Evolutionary conservation across 2,797 vertebrate species (phyloP), one percentile per base, ranked within the genome.

Genomic region (Anolis apletophallus): DNA sequence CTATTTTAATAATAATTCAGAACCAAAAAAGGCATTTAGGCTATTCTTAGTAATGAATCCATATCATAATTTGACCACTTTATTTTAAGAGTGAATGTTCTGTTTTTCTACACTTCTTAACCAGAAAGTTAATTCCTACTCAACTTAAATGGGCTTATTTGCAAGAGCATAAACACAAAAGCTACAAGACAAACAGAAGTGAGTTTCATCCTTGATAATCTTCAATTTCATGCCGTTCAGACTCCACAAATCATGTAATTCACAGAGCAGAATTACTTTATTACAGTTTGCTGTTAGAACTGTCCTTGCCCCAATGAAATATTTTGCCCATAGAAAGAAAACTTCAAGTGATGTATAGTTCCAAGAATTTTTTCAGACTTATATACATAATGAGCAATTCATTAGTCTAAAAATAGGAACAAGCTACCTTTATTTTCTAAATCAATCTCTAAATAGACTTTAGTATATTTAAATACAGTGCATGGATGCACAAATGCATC

Each of bases 381-480:
- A 52, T 5, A 64, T 64, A 14, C 81, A 64, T 16, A 85, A 74
- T 55, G 6, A 11, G 77, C 26, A 84, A 34, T 52, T 2, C 12
- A 16, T 88, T 32, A 84, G 59, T 55, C 78, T 0, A n/a, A 7
- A 80, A 87, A 72, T 40, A 81, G 83, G 74, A 91, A 88, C 74
- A 77, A 85, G 36, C n/a, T 81, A 2, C 77, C 80, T 64, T 64
- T 89, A 29, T 59, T 1, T 34, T 36, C 72, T 90, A 88, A 79
- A 86, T 73, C 85, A 72, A 59, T 1, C 55, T 61, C 78, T 84
- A 57, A 89, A 92, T 80, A 88, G 50, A 71, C 87, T 50, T 81
- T 80, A 87, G 90, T 90, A 80, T 64, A 88, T 90, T 90, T 93
- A 92, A 94, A 94, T 90, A 90, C 92, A 93, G 87, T 88, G 81